Percentiles rank a stretch among this genome's conserved stretches.
phyloP scores from a whole-genome alignment of 1,140 invertebrate genomes.

The Drosophila varians region DNA sequence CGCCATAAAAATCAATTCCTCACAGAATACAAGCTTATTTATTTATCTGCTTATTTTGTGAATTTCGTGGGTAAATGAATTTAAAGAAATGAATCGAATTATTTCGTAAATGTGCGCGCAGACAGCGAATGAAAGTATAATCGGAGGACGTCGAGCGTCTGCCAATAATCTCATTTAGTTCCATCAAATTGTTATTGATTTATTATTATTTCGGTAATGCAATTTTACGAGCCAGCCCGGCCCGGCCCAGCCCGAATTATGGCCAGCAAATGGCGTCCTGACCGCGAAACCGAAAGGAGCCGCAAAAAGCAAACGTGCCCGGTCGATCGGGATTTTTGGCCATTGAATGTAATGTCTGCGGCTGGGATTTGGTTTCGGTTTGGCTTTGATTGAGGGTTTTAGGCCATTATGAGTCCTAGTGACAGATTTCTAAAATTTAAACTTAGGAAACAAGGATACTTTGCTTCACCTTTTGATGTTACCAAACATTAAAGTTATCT shows the following conservation, averaged over 20 bases:
- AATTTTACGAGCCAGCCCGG: conserved; percentile 41
- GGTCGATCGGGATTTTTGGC: conserved; percentile 14
- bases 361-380: conserved; percentile 26
- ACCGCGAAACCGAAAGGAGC: conserved; percentile 21
- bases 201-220: conserved; percentile 81
- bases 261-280: conserved; percentile 36
- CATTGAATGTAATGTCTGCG: conserved; percentile 53
- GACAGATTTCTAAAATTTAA: conserved; percentile 2
- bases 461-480: neutral
- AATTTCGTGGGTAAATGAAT: conserved; percentile 43
- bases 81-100: conserved; percentile 71
- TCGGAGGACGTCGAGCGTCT: conserved; percentile 18
- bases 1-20: conserved; percentile 63
- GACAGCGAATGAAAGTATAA: conserved; percentile 7
- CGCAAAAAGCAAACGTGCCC: conserved; percentile 34
- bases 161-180: conserved; percentile 74
- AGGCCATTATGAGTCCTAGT: neutral
- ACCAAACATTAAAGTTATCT: neutral
- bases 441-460: too few relatives aligned
- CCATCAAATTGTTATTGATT: conserved; percentile 72
- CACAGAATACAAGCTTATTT: conserved; percentile 31
- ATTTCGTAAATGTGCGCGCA: conserved; percentile 65
- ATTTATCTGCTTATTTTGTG: conserved; percentile 23
- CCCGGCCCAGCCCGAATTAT: conserved; percentile 23
- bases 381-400: neutral